Percentiles rank a stretch among this genome's conserved stretches.
These are phyloP conservation scores for Rhincodon typus DNA, from an alignment of 2,797 vertebrate species.

Conservation along the genomic window DNA sequence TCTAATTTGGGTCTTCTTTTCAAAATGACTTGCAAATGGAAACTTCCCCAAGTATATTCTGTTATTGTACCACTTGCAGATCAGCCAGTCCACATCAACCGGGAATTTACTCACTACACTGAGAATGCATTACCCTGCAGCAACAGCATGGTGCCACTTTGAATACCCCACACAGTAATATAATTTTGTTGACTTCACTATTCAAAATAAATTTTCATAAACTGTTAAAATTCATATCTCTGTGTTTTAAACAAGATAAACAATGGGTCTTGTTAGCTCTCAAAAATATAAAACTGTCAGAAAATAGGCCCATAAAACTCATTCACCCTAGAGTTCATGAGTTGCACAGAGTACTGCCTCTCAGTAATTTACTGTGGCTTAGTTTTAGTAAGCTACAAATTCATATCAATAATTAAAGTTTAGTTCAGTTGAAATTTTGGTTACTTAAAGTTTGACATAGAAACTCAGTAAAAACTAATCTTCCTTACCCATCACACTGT, in stretches of 20 bases:
- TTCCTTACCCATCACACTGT: neutral
- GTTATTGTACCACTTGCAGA: neutral
- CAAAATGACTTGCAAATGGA: neutral
- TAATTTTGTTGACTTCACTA: neutral
- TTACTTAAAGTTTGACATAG: neutral
- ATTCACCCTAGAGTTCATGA: neutral
- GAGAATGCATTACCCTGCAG: neutral
- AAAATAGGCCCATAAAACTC: neutral
- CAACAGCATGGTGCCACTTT: neutral
- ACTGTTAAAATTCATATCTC: neutral
- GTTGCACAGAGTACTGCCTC: neutral
- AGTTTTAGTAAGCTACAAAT: neutral
- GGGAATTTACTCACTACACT: neutral
- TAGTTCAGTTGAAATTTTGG: neutral
- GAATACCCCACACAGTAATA: neutral
- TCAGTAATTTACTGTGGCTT: neutral
- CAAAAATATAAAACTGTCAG: neutral
- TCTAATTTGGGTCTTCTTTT: neutral
- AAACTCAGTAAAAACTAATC: neutral
- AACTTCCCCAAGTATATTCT: neutral
- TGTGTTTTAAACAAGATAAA: neutral
- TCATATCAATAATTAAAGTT: neutral
- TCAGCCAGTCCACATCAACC: neutral
- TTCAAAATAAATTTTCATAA: neutral
- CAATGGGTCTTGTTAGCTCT: neutral